Conservation (phyloP, 2,113 vertebrate genomes). For the Amphilophus citrinellus region DNA sequence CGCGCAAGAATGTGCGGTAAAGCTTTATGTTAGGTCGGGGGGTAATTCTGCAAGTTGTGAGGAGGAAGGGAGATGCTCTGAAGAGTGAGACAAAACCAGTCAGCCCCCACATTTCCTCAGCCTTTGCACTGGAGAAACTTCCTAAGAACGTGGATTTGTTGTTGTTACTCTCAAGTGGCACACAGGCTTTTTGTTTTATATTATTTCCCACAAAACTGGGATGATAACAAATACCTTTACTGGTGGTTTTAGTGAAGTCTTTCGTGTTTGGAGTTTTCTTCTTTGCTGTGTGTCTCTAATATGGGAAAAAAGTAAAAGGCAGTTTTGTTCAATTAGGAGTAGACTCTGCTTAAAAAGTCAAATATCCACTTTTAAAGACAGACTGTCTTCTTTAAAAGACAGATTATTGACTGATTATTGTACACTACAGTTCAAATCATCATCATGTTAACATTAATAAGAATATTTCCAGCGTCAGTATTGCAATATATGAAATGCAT, state of each 20-base stretch:
- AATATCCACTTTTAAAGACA: not conserved
- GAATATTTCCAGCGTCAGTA: not conserved
- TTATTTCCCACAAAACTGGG: not conserved
- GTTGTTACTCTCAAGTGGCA: not conserved
- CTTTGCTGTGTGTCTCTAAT: rapidly evolving
- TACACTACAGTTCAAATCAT: not conserved
- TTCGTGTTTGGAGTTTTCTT: not conserved
- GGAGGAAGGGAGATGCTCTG: not conserved
- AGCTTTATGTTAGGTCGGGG: not conserved
- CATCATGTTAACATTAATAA: not conserved
- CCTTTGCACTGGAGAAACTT: not conserved
- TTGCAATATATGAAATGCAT: not conserved
- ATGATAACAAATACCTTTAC: not conserved
- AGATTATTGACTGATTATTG: too few relatives aligned
- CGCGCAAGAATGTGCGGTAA: not conserved
- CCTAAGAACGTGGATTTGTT: not conserved
- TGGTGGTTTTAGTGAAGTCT: rapidly evolving
- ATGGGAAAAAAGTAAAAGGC: not conserved
- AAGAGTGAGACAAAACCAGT: not conserved
- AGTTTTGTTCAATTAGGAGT: not conserved
- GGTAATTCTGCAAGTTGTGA: not conserved
- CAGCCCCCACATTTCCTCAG: not conserved
- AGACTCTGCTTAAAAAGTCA: not conserved
- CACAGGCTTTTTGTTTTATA: not conserved
- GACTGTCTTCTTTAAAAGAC: too few relatives aligned